A percentile compares a stretch with the other conserved stretches of the same genome.
Evolutionary conservation across 2,113 vertebrate species (phyloP).

Genomic region (Epinephelus moara): DNA sequence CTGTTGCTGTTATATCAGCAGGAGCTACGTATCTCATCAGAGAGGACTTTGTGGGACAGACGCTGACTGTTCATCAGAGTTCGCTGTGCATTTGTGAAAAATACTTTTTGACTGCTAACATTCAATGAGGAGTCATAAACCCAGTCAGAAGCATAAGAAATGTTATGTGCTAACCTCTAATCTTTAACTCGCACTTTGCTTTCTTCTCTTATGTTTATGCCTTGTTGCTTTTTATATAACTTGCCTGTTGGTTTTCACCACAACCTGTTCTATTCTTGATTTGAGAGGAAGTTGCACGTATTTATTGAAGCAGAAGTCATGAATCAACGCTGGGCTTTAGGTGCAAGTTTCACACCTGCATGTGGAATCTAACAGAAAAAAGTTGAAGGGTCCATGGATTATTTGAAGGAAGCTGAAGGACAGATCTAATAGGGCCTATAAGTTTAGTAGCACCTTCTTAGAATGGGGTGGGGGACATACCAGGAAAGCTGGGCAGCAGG

Average conservation of each 20-base stretch:
- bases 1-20: not conserved
- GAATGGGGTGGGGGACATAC: constrained; percentile 2
- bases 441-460: constrained; percentile 24
- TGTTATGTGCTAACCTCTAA: constrained; percentile 23
- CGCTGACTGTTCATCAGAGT: constrained; percentile 10
- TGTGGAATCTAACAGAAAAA: constrained; percentile 50
- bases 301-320: constrained; percentile 63
- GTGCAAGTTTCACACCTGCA: constrained; percentile 17
- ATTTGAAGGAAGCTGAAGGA: constrained; percentile 38
- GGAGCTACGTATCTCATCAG: not conserved
- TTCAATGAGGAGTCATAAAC: constrained; percentile 17
- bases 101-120: not conserved
- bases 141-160: constrained; percentile 21
- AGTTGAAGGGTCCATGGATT: constrained; percentile 35
- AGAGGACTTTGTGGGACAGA: not conserved
- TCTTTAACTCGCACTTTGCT: constrained; percentile 52
- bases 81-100: constrained; percentile 26
- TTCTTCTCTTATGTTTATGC: constrained; percentile 30
- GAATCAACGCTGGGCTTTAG: constrained; percentile 20
- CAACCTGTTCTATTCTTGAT: constrained; percentile 24
- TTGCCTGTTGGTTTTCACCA: constrained; percentile 45
- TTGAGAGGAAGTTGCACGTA: constrained; percentile 48
- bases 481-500: constrained; percentile 7
- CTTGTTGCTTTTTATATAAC: constrained; percentile 55
- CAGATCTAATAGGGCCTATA: constrained; percentile 23